Percentiles rank a stretch among this genome's conserved stretches.
Evolutionary conservation across 2,113 vertebrate genomes (phyloP).

Genomic region (Chroicocephalus ridibundus): DNA sequence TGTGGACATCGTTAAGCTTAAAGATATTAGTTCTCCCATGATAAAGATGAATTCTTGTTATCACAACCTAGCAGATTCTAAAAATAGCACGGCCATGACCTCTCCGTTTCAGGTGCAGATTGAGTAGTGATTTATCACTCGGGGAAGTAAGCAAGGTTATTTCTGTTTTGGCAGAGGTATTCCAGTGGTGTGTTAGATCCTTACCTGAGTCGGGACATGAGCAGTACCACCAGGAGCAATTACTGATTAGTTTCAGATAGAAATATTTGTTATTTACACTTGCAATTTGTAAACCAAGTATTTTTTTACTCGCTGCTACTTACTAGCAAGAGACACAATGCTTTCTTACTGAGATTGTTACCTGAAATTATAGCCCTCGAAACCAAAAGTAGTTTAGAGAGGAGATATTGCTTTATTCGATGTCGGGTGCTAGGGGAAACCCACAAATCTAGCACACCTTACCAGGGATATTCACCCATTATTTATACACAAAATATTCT

Average conservation of each 20-base stretch:
- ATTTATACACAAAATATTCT: no score
- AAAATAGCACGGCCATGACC: slow-evolving; percentile 67
- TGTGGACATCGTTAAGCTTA: neutral
- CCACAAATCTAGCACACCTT: no score
- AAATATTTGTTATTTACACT: neutral
- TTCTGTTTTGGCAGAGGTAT: neutral
- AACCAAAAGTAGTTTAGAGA: no score
- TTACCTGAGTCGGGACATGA: neutral
- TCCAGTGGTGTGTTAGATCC: neutral
- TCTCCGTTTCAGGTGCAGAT: slow-evolving; percentile 54
- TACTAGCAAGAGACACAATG: neutral
- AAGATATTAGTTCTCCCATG: neutral
- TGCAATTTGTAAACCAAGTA: neutral
- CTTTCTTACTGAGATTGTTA: neutral
- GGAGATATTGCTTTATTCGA: no score
- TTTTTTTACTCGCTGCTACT: neutral
- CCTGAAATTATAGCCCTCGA: no score
- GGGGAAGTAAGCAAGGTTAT: slow-evolving; percentile 30
- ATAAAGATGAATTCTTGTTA: slow-evolving; percentile 71
- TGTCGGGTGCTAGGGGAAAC: no score
- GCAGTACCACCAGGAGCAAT: neutral
- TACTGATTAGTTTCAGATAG: neutral
- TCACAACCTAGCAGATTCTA: slow-evolving; percentile 56
- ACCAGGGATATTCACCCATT: no score
- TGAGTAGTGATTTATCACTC: slow-evolving; percentile 62